These are phyloP conservation scores for Cottoperca gobio DNA, from an alignment of 2,797 vertebrate genomes.

Conservation along the genomic window DNA sequence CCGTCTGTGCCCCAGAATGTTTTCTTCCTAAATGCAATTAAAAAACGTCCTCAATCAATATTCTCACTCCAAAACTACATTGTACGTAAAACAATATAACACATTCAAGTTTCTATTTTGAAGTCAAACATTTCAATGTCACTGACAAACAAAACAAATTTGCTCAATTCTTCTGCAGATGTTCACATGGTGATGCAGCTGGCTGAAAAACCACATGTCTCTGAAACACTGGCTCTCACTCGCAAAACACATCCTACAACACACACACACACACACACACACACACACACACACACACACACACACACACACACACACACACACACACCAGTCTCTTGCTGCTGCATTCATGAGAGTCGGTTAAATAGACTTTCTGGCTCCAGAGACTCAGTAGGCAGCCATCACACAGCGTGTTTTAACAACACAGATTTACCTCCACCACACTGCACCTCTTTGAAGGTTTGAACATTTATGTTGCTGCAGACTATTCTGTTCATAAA, in stretches of 20 bases:
- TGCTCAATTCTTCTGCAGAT: slow-evolving; percentile 24
- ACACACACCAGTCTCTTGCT: slow-evolving; percentile 59
- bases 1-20: neutral
- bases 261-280: too few relatives aligned
- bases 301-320: slow-evolving; percentile 11
- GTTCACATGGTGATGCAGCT: slow-evolving; percentile 33
- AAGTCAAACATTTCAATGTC: neutral
- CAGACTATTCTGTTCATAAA: neutral
- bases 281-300: neutral
- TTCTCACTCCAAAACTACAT: neutral
- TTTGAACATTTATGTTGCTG: neutral
- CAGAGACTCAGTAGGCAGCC: slow-evolving; percentile 50
- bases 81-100: neutral
- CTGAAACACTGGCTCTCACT: neutral
- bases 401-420: slow-evolving; percentile 16
- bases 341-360: slow-evolving; percentile 59
- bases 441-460: slow-evolving; percentile 2
- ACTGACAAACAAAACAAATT: neutral
- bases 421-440: slow-evolving; percentile 24
- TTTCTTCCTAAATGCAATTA: too few relatives aligned
- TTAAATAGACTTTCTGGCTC: slow-evolving; percentile 76
- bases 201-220: too few relatives aligned
- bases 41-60: too few relatives aligned
- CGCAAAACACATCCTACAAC: slow-evolving; percentile 6
- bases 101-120: neutral